Conservation (phyloP, 2,113 vertebrate genomes). For the Mugil cephalus region DNA sequence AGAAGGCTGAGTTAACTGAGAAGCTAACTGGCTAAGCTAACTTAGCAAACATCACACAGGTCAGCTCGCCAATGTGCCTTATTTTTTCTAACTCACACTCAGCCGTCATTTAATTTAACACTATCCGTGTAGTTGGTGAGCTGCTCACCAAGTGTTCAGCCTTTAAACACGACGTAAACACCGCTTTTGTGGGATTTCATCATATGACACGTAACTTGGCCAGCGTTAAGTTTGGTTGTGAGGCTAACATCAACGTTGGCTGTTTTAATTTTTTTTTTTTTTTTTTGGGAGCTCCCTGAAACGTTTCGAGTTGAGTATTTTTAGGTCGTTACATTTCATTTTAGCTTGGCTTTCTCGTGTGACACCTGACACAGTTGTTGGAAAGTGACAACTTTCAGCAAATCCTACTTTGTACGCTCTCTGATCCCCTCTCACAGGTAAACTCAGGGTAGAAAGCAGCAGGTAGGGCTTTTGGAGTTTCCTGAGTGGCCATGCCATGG, state of each 20-base stretch:
- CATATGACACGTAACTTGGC: conserved; percentile 74
- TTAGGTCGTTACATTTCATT: background rate
- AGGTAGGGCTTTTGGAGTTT: conserved; percentile 11
- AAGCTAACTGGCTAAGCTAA: conserved; percentile 79
- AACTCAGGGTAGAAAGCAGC: conserved; percentile 9
- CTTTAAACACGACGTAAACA: background rate
- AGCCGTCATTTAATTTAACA: background rate
- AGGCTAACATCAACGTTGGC: conserved; percentile 55
- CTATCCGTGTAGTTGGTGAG: background rate
- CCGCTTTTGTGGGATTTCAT: conserved; percentile 16
- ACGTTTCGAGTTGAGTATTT: background rate
- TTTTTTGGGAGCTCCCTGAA: background rate
- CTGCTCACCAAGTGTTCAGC: background rate
- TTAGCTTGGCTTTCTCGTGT: background rate
- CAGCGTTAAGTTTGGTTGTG: conserved; percentile 64
- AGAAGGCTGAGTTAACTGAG: conserved; percentile 80
- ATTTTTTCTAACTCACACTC: background rate
- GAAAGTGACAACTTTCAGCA: conserved; percentile 34
- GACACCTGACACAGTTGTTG: background rate
- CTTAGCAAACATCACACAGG: conserved; percentile 70
- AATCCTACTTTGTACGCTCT: conserved; percentile 10
- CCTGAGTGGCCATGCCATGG: background rate
- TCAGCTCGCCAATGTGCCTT: conserved; percentile 30
- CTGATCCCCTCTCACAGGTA: conserved; percentile 50
- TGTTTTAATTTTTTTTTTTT: background rate